Evolutionary conservation across 1,140 invertebrate species (phyloP), one percentile per base, ranked within the genome.

Genomic region (Apis laboriosa): DNA sequence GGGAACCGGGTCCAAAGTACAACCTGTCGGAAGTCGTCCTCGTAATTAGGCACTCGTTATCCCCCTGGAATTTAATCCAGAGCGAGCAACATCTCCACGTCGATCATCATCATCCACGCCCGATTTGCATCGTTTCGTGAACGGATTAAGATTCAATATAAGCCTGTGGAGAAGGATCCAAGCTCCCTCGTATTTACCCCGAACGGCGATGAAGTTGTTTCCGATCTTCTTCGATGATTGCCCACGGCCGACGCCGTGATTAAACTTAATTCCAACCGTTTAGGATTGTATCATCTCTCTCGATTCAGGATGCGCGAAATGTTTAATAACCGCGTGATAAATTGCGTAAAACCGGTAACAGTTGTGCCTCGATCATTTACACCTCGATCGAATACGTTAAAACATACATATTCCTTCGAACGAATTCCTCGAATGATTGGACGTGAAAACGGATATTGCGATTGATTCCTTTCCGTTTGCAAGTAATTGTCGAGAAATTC

Each of bases 61-160:
- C 80, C 63, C 64, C 3, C 51, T 80, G 64, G 73, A 77, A 77
- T 60, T 60, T 76, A 76, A 76, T 81, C 63, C 24, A 55, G 34
- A 43, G 34, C 34, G 34, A 43, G 55, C 63, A n/a, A 63, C 53
- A 78, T 70, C 63, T 66, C 15, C 34, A 55, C 66, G 58, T 74
- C 60, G 60, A 61, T 70, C 55, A 34, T 70, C 55, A 80, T 70
- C 55, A 80, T 80, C 78, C 58, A 73, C 24, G 64, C 19, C 7
- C 58, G 70, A 80, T 80, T 64, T 64, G 49, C 78, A 55, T 43
- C 71, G 49, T 73, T 71, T 61, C 55, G 19, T 17, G 28, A 60
- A 60, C 58, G 71, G 75, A 81, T 86, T 85, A 85, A 86, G 67
- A 86, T 86, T 86, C 78, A 86, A 86, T 86, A 75, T 75, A 19